A percentile compares a stretch with the other conserved stretches of the same genome.
Conservation (phyloP, 2,113 vertebrate species). For the Salvator merianae region DNA sequence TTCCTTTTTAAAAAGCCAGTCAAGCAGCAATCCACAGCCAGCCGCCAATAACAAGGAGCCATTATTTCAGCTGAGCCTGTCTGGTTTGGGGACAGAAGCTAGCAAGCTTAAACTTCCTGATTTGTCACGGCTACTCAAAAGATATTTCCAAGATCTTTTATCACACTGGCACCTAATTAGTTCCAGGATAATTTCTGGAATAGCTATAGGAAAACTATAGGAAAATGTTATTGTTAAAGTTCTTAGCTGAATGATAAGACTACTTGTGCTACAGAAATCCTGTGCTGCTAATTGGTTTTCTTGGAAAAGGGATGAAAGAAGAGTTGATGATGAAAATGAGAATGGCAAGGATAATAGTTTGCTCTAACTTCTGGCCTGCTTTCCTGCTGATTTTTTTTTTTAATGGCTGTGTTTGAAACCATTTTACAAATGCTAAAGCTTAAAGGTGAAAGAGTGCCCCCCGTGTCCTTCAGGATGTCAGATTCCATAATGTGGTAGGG, state of each 20-base stretch:
- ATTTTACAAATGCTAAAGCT: slow-evolving; percentile 31
- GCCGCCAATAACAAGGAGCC: slow-evolving; percentile 66
- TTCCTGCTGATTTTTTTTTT: slow-evolving; percentile 62
- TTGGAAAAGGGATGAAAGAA: slow-evolving; percentile 53
- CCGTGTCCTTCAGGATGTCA: slow-evolving; percentile 35
- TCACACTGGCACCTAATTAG: slow-evolving; percentile 1
- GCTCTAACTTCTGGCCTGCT: slow-evolving; percentile 69
- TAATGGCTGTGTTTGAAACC: slow-evolving; percentile 43
- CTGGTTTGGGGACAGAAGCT: slow-evolving; percentile 66
- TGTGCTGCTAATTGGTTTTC: slow-evolving; percentile 49
- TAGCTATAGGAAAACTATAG: slow-evolving; percentile 19
- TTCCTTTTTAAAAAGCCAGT: slow-evolving; percentile 70
- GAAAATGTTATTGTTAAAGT: background rate
- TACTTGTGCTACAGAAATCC: slow-evolving; percentile 56
- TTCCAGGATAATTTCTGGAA: background rate
- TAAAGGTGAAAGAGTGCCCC: slow-evolving; percentile 49
- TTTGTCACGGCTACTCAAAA: slow-evolving; percentile 60
- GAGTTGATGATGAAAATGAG: slow-evolving; percentile 59
- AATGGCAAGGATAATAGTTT: slow-evolving; percentile 66
- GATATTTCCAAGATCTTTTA: slow-evolving; percentile 15
- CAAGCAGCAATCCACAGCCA: slow-evolving; percentile 70
- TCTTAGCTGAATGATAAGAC: slow-evolving; percentile 28
- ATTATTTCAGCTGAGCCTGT: slow-evolving; percentile 78
- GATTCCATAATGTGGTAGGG: too few species aligned
- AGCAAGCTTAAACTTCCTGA: slow-evolving; percentile 53